phyloP scores from a whole-genome alignment of 37 sponge, comb jelly and placozoan genomes.

The Aphrocallistes beatrix region DNA sequence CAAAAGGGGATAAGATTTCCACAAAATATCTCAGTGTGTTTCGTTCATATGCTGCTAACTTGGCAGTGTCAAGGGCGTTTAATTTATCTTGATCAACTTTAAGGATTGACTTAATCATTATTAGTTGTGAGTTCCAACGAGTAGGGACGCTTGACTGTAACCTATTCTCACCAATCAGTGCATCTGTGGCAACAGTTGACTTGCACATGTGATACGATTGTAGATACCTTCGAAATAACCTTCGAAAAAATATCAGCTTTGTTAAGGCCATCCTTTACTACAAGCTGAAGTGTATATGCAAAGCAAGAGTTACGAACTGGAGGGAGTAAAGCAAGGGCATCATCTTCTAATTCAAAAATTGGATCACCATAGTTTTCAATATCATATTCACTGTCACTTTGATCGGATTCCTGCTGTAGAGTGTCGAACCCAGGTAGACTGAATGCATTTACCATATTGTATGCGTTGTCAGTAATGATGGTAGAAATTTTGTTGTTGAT shows the following conservation, averaged over 20 bases:
- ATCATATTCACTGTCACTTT: conserved; percentile 14
- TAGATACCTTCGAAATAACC: conserved; percentile 23
- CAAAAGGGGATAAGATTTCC: conserved; percentile 30
- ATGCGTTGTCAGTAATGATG: conserved; percentile 16
- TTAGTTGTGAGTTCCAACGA: conserved; percentile 24
- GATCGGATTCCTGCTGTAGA: conserved; percentile 21
- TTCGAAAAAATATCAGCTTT: conserved; percentile 20
- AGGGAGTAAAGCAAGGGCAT: conserved; percentile 18
- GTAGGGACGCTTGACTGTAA: conserved; percentile 25
- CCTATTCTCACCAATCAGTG: conserved; percentile 20
- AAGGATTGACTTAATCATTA: conserved; percentile 21
- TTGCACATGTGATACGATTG: conserved; percentile 30
- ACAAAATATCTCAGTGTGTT: conserved; percentile 23
- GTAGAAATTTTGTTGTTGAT: conserved; percentile 15
- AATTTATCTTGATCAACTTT: conserved; percentile 29
- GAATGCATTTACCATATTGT: conserved; percentile 15
- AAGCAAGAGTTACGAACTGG: conserved; percentile 23
- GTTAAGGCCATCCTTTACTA: conserved; percentile 30
- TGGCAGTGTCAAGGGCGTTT: background rate
- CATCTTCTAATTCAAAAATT: conserved; percentile 18
- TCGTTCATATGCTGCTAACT: conserved; percentile 27
- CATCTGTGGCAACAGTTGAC: conserved; percentile 22
- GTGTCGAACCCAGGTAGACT: conserved; percentile 14
- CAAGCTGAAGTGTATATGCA: conserved; percentile 28
- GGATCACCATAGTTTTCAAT: conserved; percentile 19